These are phyloP conservation scores for Dioctria rufipes DNA, from an alignment of 2,888 invertebrate species.

Conservation along the genomic window DNA sequence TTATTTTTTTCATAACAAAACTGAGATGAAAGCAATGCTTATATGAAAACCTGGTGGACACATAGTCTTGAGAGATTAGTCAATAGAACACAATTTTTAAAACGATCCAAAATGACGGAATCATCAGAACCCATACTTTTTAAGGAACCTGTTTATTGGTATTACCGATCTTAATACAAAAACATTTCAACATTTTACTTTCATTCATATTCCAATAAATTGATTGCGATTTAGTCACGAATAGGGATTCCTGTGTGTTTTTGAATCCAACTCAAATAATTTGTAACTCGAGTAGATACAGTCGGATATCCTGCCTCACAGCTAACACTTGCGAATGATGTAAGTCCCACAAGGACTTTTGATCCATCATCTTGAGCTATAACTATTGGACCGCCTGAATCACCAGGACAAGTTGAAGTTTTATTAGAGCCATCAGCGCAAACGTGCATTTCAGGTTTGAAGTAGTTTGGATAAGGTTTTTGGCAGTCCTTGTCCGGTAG, in stretches of 20 bases:
- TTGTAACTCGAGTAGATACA: constrained; percentile 1
- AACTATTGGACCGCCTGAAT: constrained; percentile 66
- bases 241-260: neutral
- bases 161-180: too few relatives aligned
- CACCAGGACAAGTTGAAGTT: constrained; percentile 65
- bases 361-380: constrained; percentile 37
- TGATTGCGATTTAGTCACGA: too few relatives aligned
- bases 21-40: too few relatives aligned
- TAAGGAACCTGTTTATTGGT: too few relatives aligned
- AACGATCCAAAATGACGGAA: too few relatives aligned
- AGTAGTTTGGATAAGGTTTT: neutral
- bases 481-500: neutral
- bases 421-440: constrained; percentile 14
- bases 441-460: constrained; percentile 12
- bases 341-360: constrained; percentile 34
- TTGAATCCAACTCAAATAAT: constrained; percentile 8
- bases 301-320: constrained; percentile 51
- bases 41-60: too few relatives aligned
- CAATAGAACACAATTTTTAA: too few relatives aligned
- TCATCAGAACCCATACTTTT: too few relatives aligned
- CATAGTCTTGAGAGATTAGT: too few relatives aligned
- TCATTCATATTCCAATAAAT: too few relatives aligned
- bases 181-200: too few relatives aligned
- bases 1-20: too few relatives aligned
- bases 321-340: constrained; percentile 36